Base-by-base conservation (phyloP, 2,888 invertebrate genomes). In the Callyntrura sp. region DNA sequence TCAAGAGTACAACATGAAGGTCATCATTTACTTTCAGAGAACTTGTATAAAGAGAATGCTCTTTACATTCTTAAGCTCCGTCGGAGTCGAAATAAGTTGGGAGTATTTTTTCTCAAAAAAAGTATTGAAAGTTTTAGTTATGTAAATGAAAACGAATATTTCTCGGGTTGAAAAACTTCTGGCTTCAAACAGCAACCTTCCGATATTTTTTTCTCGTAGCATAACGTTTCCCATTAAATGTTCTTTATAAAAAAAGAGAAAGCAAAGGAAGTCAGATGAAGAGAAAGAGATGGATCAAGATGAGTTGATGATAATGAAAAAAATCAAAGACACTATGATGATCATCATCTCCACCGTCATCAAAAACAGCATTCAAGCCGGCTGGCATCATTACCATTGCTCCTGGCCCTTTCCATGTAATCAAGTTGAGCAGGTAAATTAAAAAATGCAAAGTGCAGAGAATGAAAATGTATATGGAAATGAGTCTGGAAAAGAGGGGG, bases 351-450 rank as follows among this genome's bases (percentile, higher is more conserved):
- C 6, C 2, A 20, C 6, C 35, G 35, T 2, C 35, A 35, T 35
- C 35, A 35, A 35, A 35, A 35, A 35, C 35, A 35, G 62, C 62
- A 68, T 68, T 17, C 2, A 8, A n/a, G n/a, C 5, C 20, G 11
- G 17, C 45, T 0, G 17, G 43, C 48, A 45, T 17, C 45, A 73
- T 43, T 45, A 25, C n/a, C 73, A 73, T 73, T 73, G 73, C 62
- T 65, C 48, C 82, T 65, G 45, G 62, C 65, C 55, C 23, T 79
- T 60, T 48, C 57, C 60, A 35, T 82, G 65, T 82, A 65, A 82
- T 82, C 45, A 82, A 43, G 62, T 82, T 62, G 20, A 62, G 62
- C 62, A 82, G 82, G 62, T 82, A 82, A 82, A 82, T 82, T 82
- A 82, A 62, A 82, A 82, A 25, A 81, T 57, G 25, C 17, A 57